phyloP scores from a whole-genome alignment of 2,888 invertebrate genomes.

The Patella caerulea region DNA sequence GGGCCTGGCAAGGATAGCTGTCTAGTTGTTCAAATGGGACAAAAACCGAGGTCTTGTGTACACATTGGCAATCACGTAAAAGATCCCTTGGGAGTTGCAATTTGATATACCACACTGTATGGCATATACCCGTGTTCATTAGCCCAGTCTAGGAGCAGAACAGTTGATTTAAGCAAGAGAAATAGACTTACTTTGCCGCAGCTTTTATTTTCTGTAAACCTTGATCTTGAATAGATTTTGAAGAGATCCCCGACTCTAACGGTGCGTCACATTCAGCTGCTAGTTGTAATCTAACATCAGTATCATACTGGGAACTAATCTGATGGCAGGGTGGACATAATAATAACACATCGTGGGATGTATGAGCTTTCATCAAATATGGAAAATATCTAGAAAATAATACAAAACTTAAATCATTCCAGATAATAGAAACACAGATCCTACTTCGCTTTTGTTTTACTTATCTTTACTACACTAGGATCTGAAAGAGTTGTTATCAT shows the following conservation, averaged over 20 bases:
- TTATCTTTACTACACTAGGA: no score
- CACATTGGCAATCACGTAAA: no score
- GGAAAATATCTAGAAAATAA: conserved; percentile 67
- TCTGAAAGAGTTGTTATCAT: no score
- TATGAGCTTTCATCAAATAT: conserved; percentile 83
- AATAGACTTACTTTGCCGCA: conserved; percentile 65
- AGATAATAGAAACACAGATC: no score
- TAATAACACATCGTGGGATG: conserved; percentile 84
- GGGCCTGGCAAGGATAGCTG: no score
- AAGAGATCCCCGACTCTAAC: conserved; percentile 70
- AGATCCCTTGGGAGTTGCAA: no score
- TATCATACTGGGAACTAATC: conserved; percentile 79
- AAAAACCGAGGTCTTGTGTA: no score
- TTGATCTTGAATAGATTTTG: conserved; percentile 53
- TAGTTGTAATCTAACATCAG: conserved; percentile 76
- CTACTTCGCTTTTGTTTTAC: no score
- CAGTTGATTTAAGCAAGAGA: neutral
- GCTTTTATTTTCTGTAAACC: conserved; percentile 65
- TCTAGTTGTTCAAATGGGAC: no score
- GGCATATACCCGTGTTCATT: no score
- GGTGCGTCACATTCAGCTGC: conserved; percentile 79
- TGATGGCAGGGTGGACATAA: conserved; percentile 83
- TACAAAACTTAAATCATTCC: neutral
- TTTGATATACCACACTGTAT: no score
- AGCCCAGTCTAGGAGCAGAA: no score